Percentiles rank a stretch among this genome's conserved stretches.
These are phyloP conservation scores for Orientallactaga bullata DNA, from an alignment of 2,113 vertebrate genomes.

Conservation along the genomic window DNA sequence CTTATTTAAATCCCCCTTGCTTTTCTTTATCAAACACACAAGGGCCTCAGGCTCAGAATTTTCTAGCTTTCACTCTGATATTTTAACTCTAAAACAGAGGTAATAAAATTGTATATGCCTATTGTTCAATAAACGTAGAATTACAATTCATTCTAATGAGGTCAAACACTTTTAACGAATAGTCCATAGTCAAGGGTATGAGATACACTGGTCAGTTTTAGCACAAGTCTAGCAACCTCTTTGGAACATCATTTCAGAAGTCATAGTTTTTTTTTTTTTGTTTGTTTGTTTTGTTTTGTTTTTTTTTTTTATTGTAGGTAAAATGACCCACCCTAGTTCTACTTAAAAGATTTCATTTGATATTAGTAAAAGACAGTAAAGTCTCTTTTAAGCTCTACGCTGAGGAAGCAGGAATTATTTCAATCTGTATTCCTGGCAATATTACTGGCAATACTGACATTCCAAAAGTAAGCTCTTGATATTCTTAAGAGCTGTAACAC, in stretches of 20 bases:
- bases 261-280: no score
- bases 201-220: not conserved
- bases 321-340: not conserved
- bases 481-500: not conserved
- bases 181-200: not conserved
- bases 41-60: not conserved
- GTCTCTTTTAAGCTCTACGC: not conserved
- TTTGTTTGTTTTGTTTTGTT: no score
- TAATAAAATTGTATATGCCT: not conserved
- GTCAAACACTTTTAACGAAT: not conserved
- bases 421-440: not conserved
- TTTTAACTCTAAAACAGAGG: not conserved
- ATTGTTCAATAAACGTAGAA: slow-evolving; percentile 6
- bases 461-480: not conserved
- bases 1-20: not conserved
- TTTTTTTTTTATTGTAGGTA: not conserved
- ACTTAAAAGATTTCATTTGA: not conserved
- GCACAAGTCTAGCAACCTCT: not conserved
- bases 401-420: not conserved
- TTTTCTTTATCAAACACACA: not conserved
- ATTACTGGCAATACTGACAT: not conserved
- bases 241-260: not conserved
- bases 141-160: not conserved
- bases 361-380: not conserved
- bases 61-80: not conserved